A percentile compares a stretch with the other conserved stretches of the same genome.
These are phyloP conservation scores for Pionites leucogaster DNA, from an alignment of 2,113 vertebrate genomes.

Conservation along the genomic window DNA sequence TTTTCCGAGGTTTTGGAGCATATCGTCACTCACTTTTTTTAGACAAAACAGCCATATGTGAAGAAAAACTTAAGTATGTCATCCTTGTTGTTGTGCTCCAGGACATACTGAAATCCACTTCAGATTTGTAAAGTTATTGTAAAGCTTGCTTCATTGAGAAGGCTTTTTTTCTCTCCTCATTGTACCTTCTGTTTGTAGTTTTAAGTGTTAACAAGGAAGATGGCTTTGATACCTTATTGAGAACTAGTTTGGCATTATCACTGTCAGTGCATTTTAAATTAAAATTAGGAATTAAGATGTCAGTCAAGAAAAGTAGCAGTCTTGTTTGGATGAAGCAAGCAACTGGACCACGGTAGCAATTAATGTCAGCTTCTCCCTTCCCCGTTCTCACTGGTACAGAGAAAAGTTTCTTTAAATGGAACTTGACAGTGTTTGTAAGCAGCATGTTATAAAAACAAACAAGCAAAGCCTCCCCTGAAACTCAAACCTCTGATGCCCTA, in stretches of 20 bases:
- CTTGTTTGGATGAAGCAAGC: not conserved
- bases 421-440: not conserved
- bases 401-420: not conserved
- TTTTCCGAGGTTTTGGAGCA: not conserved
- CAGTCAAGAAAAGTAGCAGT: not conserved
- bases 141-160: not conserved
- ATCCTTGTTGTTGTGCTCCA: rapidly evolving
- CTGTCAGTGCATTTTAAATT: not conserved
- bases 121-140: not conserved
- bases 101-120: not conserved
- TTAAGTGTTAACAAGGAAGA: not conserved
- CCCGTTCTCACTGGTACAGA: not conserved
- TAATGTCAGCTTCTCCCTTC: not conserved
- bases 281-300: not conserved
- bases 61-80: not conserved
- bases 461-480: not conserved
- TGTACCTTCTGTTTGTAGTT: not conserved
- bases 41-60: not conserved
- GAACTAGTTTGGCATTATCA: not conserved
- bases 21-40: rapidly evolving
- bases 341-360: not conserved
- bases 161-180: not conserved
- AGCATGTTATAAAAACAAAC: not conserved
- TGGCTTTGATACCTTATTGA: not conserved
- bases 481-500: not conserved